Base-by-base conservation (phyloP, 2,888 invertebrate genomes). In the Hemistola chrysoprasaria region DNA sequence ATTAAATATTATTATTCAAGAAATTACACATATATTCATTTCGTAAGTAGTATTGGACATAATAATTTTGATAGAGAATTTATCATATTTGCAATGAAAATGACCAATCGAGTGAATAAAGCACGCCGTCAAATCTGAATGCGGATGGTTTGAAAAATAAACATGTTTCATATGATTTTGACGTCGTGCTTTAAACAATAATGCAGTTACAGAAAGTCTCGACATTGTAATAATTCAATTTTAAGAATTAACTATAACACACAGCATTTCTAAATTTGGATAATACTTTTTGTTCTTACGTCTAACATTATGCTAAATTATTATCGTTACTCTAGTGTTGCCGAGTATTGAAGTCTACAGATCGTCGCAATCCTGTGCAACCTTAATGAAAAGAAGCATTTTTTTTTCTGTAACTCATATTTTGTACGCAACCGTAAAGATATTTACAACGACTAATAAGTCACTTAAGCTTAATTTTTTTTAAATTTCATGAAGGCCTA, bases 271-370 rank as follows among this genome's bases (percentile, higher is more conserved):
- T 84, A 85, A 81, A 75, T 75, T 83, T 84, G 86, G 83, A 79
- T 86, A 87, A 87, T 87, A 87, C 87, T 87, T 87, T 72, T 83
- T 75, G 73, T 79, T 75, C 86, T 86, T 85, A 55, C 33, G 80
- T 70, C 50, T 80, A 82, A 82, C 62, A 60, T 73, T 71, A 85
- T 68, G 65, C 82, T 85, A 83, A 78, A 66, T 85, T 85, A 84
- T 85, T 82, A 85, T 85, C 80, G 63, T 71, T 85, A 84, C 68
- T 69, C 63, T 69, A 71, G 74, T 76, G 57, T 65, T 73, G 78
- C 76, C 68, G 70, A 74, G 70, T 72, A 71, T 70, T 63, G 53
- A 54, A 52, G 64, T 68, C 78, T 82, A 82, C 73, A 54, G 65
- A 66, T 67, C 64, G 71, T 71, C 40, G 44, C 37, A 79, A 84